phyloP scores from a whole-genome alignment of 2,888 invertebrate genomes.

The Synanthedon formicaeformis region DNA sequence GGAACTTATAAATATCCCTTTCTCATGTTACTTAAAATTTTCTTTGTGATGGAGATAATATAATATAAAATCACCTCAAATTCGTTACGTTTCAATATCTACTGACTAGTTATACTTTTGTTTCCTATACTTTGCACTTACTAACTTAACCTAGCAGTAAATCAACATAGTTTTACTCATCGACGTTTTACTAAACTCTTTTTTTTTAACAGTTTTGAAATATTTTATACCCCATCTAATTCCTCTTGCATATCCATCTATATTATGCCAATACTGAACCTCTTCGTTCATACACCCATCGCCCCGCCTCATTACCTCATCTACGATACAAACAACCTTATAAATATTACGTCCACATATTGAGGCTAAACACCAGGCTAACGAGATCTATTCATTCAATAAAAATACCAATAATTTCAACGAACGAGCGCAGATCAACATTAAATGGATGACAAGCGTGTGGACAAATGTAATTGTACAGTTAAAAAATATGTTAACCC shows the following conservation, averaged over 20 bases:
- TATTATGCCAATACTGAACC: slow-evolving; percentile 46
- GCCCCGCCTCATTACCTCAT: slow-evolving; percentile 65
- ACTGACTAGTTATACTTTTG: too few species aligned
- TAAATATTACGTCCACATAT: slow-evolving; percentile 35
- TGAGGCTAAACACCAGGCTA: slow-evolving; percentile 30
- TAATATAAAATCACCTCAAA: too few species aligned
- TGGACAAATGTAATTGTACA: slow-evolving; percentile 17
- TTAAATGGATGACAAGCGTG: slow-evolving; percentile 36
- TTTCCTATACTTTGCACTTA: too few species aligned
- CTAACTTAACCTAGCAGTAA: too few species aligned
- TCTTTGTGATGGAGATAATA: too few species aligned
- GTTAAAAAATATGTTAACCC: slow-evolving; percentile 2
- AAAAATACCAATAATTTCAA: slow-evolving; percentile 52
- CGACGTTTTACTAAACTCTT: too few species aligned
- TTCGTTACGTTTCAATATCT: too few species aligned
- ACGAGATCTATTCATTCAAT: slow-evolving; percentile 49
- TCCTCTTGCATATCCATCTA: neutral
- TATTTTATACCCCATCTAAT: neutral
- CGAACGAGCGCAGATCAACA: slow-evolving; percentile 53
- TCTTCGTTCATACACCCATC: slow-evolving; percentile 55
- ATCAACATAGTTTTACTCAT: too few species aligned
- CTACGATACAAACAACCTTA: slow-evolving; percentile 47
- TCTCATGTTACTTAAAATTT: too few species aligned
- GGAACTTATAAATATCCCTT: too few species aligned
- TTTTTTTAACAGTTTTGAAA: too few species aligned